Conservation (phyloP, 2,888 invertebrate species). For the Eutolmus rufibarbis region DNA sequence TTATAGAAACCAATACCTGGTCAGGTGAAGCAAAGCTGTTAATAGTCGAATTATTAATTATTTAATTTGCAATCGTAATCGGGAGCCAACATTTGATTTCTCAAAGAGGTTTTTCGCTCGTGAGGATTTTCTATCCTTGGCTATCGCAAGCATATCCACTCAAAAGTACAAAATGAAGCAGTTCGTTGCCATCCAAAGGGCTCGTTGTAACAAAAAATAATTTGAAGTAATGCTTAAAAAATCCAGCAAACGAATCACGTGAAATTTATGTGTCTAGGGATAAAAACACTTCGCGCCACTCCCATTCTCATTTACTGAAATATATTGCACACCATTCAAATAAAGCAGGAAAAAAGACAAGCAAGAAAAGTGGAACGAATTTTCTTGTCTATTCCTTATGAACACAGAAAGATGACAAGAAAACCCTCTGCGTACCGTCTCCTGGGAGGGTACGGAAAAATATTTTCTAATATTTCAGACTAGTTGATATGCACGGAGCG, state of each 20-base stretch:
- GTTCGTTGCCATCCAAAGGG: no score
- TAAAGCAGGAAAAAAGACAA: neutral
- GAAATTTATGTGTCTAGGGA: neutral
- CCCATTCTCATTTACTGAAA: neutral
- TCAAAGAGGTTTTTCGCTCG: no score
- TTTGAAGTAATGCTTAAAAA: neutral
- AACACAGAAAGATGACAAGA: neutral
- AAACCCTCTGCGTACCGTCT: neutral
- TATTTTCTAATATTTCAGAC: conserved; percentile 3
- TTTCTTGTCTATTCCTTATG: neutral
- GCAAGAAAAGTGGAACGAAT: neutral
- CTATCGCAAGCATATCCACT: no score
- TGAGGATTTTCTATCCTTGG: no score
- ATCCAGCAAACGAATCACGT: neutral
- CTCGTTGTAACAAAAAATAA: neutral
- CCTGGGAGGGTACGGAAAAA: neutral
- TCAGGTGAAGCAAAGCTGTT: no score
- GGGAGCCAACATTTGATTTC: no score
- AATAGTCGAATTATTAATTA: no score
- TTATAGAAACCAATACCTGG: no score
- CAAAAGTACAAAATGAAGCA: no score
- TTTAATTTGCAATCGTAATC: no score
- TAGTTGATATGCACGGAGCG: conserved; percentile 11
- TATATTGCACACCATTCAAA: neutral
- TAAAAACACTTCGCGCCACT: neutral